Percentiles rank a stretch among this genome's conserved stretches.
Evolutionary conservation across 2,797 vertebrate genomes (phyloP).

Genomic region (Tokudaia muenninki): DNA sequence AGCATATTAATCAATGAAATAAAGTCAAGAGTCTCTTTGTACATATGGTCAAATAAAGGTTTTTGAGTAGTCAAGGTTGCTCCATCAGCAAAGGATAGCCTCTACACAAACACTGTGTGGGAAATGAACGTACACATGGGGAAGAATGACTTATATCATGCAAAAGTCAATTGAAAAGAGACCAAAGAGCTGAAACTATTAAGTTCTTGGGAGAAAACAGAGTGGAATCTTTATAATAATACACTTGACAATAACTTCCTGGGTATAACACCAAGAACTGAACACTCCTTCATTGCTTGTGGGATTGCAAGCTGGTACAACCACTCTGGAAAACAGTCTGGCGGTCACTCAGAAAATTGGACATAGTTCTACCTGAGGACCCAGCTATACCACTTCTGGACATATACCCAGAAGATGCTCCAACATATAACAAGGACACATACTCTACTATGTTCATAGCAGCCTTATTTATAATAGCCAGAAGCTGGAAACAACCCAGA

Average conservation of each 20-base stretch:
- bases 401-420: too few relatives aligned
- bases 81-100: background rate
- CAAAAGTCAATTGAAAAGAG: background rate
- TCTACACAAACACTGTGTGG: background rate
- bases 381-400: too few relatives aligned
- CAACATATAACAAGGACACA: too few relatives aligned
- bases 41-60: background rate
- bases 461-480: too few relatives aligned
- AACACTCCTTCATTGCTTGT: too few relatives aligned
- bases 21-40: background rate
- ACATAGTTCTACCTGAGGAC: too few relatives aligned
- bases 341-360: too few relatives aligned
- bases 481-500: too few relatives aligned
- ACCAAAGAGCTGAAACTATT: background rate
- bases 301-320: too few relatives aligned
- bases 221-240: background rate
- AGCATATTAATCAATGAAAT: background rate
- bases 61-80: background rate
- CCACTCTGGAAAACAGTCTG: too few relatives aligned
- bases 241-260: background rate
- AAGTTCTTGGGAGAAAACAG: background rate
- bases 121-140: background rate
- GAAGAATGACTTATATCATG: background rate
- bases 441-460: too few relatives aligned
- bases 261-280: background rate